Evolutionary conservation across 2,797 vertebrate genomes (phyloP).

Genomic region (Enteromius argenteus): DNA sequence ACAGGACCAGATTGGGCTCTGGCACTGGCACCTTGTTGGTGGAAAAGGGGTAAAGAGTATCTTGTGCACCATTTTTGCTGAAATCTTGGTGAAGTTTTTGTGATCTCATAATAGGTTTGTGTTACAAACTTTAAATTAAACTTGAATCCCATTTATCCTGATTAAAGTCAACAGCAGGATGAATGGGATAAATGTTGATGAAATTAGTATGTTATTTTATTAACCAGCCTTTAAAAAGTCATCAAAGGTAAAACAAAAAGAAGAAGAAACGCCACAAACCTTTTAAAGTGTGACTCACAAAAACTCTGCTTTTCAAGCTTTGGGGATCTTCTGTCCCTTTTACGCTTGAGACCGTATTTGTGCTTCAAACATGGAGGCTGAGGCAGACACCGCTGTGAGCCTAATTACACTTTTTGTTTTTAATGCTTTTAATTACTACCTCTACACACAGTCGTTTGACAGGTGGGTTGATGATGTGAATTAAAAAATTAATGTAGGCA

Average conservation of each 20-base stretch:
- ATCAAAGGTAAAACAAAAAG: conserved; percentile 6
- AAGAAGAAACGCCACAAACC: conserved; percentile 42
- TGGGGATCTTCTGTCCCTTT: conserved; percentile 51
- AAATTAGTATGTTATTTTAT: not conserved
- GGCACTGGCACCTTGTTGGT: not conserved
- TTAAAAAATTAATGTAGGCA: conserved; percentile 23
- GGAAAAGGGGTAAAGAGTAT: conserved; percentile 40
- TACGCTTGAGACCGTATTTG: conserved; percentile 55
- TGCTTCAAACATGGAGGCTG: conserved; percentile 59
- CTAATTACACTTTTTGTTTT: conserved; percentile 49
- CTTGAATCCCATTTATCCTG: not conserved
- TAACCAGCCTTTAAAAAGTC: conserved; percentile 12
- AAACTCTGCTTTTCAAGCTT: conserved; percentile 56
- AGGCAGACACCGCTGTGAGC: conserved; percentile 46
- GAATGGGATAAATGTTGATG: conserved; percentile 8
- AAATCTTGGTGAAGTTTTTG: conserved; percentile 48
- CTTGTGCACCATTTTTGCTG: conserved; percentile 32
- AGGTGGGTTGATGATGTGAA: conserved; percentile 47
- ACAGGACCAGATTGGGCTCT: not conserved
- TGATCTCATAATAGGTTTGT: conserved; percentile 56
- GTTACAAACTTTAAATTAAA: conserved; percentile 12
- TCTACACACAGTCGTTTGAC: conserved; percentile 27
- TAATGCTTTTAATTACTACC: conserved; percentile 47
- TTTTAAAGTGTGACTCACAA: conserved; percentile 56
- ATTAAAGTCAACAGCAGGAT: not conserved